phyloP scores from a whole-genome alignment of 2,888 invertebrate species.

The Drosophila rellima region DNA sequence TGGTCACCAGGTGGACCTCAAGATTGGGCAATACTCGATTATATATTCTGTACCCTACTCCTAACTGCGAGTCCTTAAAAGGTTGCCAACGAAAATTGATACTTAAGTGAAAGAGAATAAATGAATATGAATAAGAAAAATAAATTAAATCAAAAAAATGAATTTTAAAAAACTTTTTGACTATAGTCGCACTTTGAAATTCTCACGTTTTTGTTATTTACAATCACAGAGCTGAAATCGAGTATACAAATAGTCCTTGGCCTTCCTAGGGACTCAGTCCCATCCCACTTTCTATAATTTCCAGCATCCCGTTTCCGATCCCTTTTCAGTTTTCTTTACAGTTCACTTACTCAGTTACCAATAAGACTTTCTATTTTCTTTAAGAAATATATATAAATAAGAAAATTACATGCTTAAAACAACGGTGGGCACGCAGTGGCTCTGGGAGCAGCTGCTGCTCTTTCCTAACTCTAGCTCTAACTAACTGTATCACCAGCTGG shows the following conservation, averaged over 20 bases:
- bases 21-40: constrained; percentile 5
- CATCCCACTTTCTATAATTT: neutral
- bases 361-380: constrained; percentile 30
- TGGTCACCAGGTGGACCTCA: neutral
- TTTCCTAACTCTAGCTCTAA: too few species aligned
- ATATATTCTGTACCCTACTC: neutral
- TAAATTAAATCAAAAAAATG: neutral
- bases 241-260: neutral
- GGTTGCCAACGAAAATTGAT: neutral
- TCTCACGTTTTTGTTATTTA: too few species aligned
- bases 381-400: too few species aligned
- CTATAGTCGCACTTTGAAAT: too few species aligned
- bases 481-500: too few species aligned
- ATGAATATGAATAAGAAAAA: neutral
- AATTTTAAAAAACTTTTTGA: neutral
- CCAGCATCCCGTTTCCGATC: neutral
- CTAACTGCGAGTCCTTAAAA: neutral
- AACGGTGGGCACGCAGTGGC: too few species aligned
- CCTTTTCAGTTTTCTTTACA: neutral
- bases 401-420: too few species aligned
- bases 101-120: too few species aligned
- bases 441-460: too few species aligned
- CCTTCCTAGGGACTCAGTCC: neutral
- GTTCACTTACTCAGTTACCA: constrained; percentile 6
- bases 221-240: neutral